Percentiles rank a stretch among this genome's conserved stretches.
phyloP scores from a whole-genome alignment of 2,113 vertebrate species.

The Stegostoma tigrinum region DNA sequence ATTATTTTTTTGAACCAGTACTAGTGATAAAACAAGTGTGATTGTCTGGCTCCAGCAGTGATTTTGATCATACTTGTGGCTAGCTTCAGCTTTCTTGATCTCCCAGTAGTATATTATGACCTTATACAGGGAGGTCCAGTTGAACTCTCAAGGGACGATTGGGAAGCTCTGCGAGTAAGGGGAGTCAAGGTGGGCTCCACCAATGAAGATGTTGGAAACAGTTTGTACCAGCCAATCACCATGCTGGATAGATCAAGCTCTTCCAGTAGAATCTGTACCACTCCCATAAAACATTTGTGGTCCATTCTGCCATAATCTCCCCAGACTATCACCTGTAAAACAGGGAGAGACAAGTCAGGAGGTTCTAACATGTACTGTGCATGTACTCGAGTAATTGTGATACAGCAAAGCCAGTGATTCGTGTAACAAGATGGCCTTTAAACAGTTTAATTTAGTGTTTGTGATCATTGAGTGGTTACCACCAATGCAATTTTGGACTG shows the following conservation, averaged over 20 bases:
- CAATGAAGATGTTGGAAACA: conserved; percentile 92
- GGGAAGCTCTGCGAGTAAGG: conserved; percentile 87
- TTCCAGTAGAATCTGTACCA: conserved; percentile 94
- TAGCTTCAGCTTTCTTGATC: conserved; percentile 67
- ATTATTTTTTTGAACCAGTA: conserved; percentile 54
- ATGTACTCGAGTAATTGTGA: background rate
- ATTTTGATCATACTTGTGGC: conserved; percentile 69
- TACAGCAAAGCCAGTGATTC: background rate
- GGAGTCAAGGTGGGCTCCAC: conserved; percentile 93
- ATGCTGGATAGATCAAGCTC: conserved; percentile 92
- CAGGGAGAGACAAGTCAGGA: conserved; percentile 43
- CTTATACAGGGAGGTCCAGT: conserved; percentile 82
- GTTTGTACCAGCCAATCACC: conserved; percentile 98
- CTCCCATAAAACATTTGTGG: conserved; percentile 98
- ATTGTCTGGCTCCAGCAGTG: conserved; percentile 95
- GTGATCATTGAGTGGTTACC: background rate
- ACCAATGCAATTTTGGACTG: background rate
- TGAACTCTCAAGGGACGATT: conserved; percentile 92
- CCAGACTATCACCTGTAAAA: conserved; percentile 88
- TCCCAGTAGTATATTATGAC: conserved; percentile 70
- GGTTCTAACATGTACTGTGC: background rate
- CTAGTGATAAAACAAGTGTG: conserved; percentile 75
- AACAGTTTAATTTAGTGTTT: background rate
- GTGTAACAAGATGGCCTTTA: background rate
- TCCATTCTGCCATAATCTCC: conserved; percentile 98